These are phyloP conservation scores for Aethes cnicana DNA, from an alignment of 2,888 invertebrate genomes.

Conservation along the genomic window DNA sequence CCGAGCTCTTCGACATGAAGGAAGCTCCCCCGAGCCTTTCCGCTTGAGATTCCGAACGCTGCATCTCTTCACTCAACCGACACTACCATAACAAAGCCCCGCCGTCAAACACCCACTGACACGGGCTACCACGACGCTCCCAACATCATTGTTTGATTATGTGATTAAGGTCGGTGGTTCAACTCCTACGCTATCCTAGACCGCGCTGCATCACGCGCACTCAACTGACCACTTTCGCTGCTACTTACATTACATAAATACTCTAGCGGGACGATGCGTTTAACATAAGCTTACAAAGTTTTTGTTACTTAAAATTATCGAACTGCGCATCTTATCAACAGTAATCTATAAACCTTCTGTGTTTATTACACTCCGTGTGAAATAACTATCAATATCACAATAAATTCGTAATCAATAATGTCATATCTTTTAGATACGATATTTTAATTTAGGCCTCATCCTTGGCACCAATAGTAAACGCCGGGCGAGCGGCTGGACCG, in stretches of 20 bases:
- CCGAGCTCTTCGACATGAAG: constrained; percentile 74
- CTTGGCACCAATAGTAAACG: constrained; percentile 56
- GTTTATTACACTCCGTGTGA: constrained; percentile 47
- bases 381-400: constrained; percentile 35
- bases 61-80: constrained; percentile 53
- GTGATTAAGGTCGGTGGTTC: constrained; percentile 37
- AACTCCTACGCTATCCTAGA: constrained; percentile 38
- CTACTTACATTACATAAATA: constrained; percentile 48
- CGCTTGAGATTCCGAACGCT: constrained; percentile 82
- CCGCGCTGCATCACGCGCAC: constrained; percentile 34
- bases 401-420: constrained; percentile 38
- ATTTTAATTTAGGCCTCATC: constrained; percentile 48
- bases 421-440: constrained; percentile 36
- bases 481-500: constrained; percentile 49
- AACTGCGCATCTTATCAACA: constrained; percentile 50
- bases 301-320: constrained; percentile 2
- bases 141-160: constrained; percentile 43
- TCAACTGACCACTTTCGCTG: constrained; percentile 42
- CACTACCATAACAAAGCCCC: constrained; percentile 47
- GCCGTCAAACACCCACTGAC: constrained; percentile 30
- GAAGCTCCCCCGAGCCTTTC: constrained; percentile 73
- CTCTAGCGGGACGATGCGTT: constrained; percentile 19
- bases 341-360: constrained; percentile 50
- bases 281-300: neutral
- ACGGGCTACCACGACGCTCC: constrained; percentile 34